A percentile compares a stretch with the other conserved stretches of the same genome.
Conservation (phyloP, 2,797 vertebrate species). For the Clarias pachynema region DNA sequence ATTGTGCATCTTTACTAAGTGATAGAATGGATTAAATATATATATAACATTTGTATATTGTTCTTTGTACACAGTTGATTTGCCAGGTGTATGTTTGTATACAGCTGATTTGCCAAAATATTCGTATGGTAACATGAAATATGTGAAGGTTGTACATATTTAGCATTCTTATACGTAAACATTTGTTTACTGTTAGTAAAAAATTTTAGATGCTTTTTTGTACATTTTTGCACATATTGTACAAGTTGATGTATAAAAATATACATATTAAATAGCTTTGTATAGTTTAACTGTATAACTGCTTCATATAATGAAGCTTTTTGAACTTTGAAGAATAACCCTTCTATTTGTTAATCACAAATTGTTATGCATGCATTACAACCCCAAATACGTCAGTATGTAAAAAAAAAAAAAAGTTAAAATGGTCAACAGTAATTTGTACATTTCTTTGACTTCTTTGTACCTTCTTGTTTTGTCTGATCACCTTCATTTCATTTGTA, state of each 20-base stretch:
- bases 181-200: background rate
- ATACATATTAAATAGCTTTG: background rate
- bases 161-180: background rate
- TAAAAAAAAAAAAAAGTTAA: no score
- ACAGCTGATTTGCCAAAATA: background rate
- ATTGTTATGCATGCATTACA: background rate
- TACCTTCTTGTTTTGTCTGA: no score
- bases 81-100: no score
- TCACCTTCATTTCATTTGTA: no score
- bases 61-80: background rate
- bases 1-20: background rate
- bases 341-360: background rate
- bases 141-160: background rate
- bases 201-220: background rate
- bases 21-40: no score
- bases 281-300: background rate
- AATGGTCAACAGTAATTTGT: no score
- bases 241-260: no score
- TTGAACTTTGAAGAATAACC: background rate
- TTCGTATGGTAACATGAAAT: background rate
- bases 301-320: background rate
- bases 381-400: no score
- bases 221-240: no score
- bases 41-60: background rate
- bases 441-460: no score